These are phyloP conservation scores for Lepidocyrtoides sp. DNA, from an alignment of 2,888 invertebrate genomes.

Conservation along the genomic window DNA sequence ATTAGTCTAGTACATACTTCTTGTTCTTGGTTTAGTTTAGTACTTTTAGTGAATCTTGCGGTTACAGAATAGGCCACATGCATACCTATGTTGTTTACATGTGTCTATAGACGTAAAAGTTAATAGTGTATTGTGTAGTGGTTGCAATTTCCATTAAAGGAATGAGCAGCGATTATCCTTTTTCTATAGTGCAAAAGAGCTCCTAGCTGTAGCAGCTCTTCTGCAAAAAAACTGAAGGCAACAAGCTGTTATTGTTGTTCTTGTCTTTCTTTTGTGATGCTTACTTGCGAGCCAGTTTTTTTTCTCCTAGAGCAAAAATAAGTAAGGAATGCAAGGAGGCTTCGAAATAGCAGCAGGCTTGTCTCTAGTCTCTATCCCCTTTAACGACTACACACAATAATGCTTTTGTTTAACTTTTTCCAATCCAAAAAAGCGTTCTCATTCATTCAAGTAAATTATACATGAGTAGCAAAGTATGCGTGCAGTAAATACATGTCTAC, in stretches of 20 bases:
- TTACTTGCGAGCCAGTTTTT: conserved; percentile 20
- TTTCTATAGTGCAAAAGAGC: conserved; percentile 12
- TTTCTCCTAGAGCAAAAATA: neutral
- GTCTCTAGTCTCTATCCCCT: neutral
- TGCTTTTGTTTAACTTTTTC: conserved; percentile 6
- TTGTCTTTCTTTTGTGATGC: conserved; percentile 31
- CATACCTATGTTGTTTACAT: neutral
- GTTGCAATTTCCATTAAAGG: conserved; percentile 41
- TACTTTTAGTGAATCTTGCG: neutral
- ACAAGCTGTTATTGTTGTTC: conserved; percentile 53
- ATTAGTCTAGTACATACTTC: neutral
- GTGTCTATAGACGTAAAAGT: neutral
- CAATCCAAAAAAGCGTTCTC: conserved; percentile 32
- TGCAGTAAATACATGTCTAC: neutral
- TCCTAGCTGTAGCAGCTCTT: neutral
- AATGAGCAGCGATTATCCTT: conserved; percentile 40
- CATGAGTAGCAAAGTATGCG: neutral
- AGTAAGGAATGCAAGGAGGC: neutral
- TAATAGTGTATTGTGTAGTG: neutral
- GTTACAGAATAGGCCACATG: conserved; percentile 16
- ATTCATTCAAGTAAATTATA: conserved; percentile 31
- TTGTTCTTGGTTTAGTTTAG: neutral
- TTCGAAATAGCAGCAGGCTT: neutral
- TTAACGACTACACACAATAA: conserved; percentile 17
- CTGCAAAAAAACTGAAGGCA: conserved; percentile 36